Percentiles rank a stretch among this genome's conserved stretches.
Evolutionary conservation across 2,888 invertebrate species (phyloP).

Genomic region (Koerneria pararmatus): DNA sequence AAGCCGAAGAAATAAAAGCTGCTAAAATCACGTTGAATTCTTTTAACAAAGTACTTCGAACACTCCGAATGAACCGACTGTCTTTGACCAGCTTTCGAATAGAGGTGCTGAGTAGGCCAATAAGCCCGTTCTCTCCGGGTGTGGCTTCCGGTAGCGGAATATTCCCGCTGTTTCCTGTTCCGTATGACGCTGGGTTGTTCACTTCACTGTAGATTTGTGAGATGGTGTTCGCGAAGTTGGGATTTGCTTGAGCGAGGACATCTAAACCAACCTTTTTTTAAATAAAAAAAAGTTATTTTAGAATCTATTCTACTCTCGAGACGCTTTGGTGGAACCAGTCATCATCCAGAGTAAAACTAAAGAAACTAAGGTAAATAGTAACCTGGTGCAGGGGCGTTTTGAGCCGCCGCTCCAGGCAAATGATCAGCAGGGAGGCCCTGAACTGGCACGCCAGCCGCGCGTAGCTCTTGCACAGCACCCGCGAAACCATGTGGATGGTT

Average conservation of each 20-base stretch:
- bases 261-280: constrained; percentile 30
- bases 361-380: too few species aligned
- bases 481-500: constrained; percentile 57
- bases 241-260: constrained; percentile 56
- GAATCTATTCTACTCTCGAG: too few species aligned
- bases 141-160: constrained; percentile 54
- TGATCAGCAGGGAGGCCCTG: constrained; percentile 52
- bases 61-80: too few species aligned
- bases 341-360: not conserved
- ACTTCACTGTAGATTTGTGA: constrained; percentile 46
- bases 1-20: not conserved
- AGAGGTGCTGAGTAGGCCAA: constrained; percentile 56
- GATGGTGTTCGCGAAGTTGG: constrained; percentile 53
- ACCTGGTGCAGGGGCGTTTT: too few species aligned
- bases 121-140: constrained; percentile 59
- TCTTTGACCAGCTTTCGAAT: constrained; percentile 58
- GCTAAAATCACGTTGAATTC: not conserved
- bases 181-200: constrained; percentile 47
- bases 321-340: too few species aligned
- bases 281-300: too few species aligned
- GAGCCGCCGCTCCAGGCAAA: constrained; percentile 34
- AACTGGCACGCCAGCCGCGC: constrained; percentile 56
- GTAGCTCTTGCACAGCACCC: constrained; percentile 56
- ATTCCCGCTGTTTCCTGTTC: constrained; percentile 34
- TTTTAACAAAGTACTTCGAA: not conserved